Conservation (phyloP, 92 coral and sea anemone species). For the Galaxea fascicularis region DNA sequence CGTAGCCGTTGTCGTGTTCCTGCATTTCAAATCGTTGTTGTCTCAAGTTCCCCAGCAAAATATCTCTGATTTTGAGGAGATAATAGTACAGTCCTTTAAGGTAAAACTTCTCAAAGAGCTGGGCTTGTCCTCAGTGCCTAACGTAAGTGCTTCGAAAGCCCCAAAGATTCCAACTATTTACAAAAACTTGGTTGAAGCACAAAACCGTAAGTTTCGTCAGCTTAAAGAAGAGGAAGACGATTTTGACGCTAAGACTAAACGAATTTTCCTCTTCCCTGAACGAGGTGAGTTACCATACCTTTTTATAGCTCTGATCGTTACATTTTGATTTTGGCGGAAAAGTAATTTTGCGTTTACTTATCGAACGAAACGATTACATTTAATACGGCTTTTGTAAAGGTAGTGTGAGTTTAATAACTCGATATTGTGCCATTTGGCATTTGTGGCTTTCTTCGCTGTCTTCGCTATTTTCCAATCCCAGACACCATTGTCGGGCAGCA, state of each 20-base stretch:
- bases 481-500: slow-evolving; percentile 28
- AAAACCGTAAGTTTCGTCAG: background rate
- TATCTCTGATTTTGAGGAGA: slow-evolving; percentile 7
- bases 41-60: background rate
- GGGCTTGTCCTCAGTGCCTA: slow-evolving; percentile 31
- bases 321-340: background rate
- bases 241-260: slow-evolving; percentile 12
- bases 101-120: slow-evolving; percentile 33
- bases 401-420: no score
- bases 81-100: slow-evolving; percentile 25
- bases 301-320: background rate
- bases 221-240: background rate
- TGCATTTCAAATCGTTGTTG: slow-evolving; percentile 4
- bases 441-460: no score
- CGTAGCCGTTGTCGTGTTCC: background rate
- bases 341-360: background rate
- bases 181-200: slow-evolving; percentile 14
- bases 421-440: no score
- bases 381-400: no score
- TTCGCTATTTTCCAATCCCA: background rate
- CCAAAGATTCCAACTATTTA: slow-evolving; percentile 27
- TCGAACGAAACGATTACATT: background rate
- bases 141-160: background rate
- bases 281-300: background rate
- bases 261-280: slow-evolving; percentile 20